A percentile compares a stretch with the other conserved stretches of the same genome.
Evolutionary conservation across 35 echinoderm and acorn worm species (phyloP).

Genomic region (Heliocidaris tuberculata): DNA sequence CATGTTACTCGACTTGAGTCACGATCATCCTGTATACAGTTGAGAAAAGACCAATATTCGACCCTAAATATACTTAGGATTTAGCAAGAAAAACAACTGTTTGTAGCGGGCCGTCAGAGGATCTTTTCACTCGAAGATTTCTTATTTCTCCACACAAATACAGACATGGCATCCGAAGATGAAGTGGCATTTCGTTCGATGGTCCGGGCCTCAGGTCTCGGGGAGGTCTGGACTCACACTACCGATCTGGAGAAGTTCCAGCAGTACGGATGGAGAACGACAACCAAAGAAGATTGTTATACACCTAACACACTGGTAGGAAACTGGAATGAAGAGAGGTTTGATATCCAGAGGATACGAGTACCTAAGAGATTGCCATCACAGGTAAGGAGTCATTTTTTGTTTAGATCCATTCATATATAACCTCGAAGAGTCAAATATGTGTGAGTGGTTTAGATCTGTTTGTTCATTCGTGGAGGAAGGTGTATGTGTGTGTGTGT

Average conservation of each 20-base stretch:
- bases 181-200: constrained; percentile 96
- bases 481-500: no score
- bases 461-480: background rate
- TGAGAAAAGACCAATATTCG: background rate
- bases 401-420: background rate
- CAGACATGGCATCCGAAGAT: constrained; percentile 68
- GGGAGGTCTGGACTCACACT: constrained; percentile 92
- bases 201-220: constrained; percentile 90
- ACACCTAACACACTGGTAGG: constrained; percentile 80
- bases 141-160: background rate
- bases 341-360: constrained; percentile 85
- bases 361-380: constrained; percentile 88
- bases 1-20: background rate
- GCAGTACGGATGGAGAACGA: constrained; percentile 96
- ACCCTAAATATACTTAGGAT: background rate
- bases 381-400: constrained; percentile 55
- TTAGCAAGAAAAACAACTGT: background rate
- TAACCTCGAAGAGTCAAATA: background rate
- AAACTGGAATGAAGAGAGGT: constrained; percentile 93
- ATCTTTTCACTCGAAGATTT: background rate
- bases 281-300: constrained; percentile 93
- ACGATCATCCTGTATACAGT: background rate
- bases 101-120: background rate
- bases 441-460: background rate
- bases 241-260: constrained; percentile 87